Base-by-base conservation (phyloP, 2,888 invertebrate species). In the Isotomurus palustris region DNA sequence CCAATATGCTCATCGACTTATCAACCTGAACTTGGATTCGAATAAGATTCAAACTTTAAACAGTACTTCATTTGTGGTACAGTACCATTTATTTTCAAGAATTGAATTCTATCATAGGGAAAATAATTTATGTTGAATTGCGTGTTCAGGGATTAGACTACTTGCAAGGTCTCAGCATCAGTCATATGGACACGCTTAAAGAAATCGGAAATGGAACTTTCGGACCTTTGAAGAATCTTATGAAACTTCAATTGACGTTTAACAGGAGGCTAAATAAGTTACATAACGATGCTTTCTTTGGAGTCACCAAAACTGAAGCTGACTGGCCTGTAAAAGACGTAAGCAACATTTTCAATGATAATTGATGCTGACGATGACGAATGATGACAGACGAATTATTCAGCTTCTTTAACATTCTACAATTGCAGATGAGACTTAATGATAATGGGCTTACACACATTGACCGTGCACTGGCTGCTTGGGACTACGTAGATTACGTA, bases 361-460 rank as follows among this genome's bases (percentile, higher is more conserved):
- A 41, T 22, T 45, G 36, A 54, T 3, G 19, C 28, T 45, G 19
- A 35, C 8, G 41, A 14, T 32, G 8, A 17, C 10, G 24, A 35
- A 49, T 6, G 29, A 49, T 32, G 5, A 22, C 38, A 8, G 22
- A 5, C 6, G 22, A 21, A 4, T 47, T 47, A 28, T 12, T 17
- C 17, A n/a, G 8, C 19, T 47, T 47, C n/a, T 28, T 14, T 32
- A n/a, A n/a, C n/a, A n/a, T n/a, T n/a, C n/a, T 49, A 32, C 22
- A 24, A 63, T 75, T 76, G 25, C 74, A 87, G 84, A 75, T 93
- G 0, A 81, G 84, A 71, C 75, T 92, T 10, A 81, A 83, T 69
- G 83, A 86, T 64, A 91, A 91, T 76, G 84, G 84, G 66, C 75
- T 88, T 2, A 75, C 80, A 0, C 82, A 82, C 66, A 74, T 91